Evolutionary conservation across 2,113 vertebrate genomes (phyloP).

Genomic region (Nycticryphes semicollaris): DNA sequence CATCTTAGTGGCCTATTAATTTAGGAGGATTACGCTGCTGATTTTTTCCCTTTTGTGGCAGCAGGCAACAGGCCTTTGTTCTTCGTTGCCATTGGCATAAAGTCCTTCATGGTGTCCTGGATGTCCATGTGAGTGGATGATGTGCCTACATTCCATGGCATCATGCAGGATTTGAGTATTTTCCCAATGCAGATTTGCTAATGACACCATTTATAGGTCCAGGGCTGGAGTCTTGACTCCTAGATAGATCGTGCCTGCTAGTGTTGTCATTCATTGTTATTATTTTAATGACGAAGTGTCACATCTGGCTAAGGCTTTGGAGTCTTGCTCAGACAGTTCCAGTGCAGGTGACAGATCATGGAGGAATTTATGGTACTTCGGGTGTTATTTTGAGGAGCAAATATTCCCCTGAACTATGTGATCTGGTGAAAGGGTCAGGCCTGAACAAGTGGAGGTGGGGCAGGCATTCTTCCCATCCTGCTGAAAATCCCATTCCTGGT

Average conservation of each 20-base stretch:
- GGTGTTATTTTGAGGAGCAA: neutral
- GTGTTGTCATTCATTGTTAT: neutral
- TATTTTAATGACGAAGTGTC: neutral
- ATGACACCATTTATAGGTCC: neutral
- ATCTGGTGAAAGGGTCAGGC: neutral
- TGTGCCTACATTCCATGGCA: neutral
- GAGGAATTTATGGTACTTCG: rapidly evolving
- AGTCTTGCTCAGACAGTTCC: neutral
- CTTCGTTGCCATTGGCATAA: neutral
- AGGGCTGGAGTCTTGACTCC: neutral
- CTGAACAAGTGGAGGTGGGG: neutral
- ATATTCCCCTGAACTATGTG: rapidly evolving
- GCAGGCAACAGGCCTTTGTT: neutral
- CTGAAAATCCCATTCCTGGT: neutral
- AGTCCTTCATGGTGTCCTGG: neutral
- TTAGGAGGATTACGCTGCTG: neutral
- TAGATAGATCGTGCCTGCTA: neutral
- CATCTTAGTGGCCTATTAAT: neutral
- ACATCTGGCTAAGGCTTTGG: neutral
- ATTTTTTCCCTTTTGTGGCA: neutral
- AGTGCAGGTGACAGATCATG: neutral
- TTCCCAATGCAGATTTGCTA: neutral
- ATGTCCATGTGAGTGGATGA: neutral
- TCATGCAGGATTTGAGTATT: neutral
- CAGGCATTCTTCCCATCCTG: neutral